Conservation (phyloP, 1,140 invertebrate genomes). For the Magallana ariakensis region DNA sequence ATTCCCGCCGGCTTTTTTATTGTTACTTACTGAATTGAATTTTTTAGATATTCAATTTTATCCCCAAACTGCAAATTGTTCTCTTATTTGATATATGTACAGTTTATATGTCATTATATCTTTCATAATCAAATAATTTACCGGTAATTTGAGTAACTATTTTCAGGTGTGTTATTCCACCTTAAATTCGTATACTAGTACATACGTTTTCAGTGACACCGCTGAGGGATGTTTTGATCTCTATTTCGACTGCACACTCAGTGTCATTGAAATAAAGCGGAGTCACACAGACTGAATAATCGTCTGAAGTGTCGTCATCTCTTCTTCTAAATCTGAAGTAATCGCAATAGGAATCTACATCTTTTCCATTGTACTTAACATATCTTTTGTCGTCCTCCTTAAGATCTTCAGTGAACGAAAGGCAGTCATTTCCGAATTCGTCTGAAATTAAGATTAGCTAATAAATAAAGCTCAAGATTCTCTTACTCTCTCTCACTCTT, state of each 20-base stretch:
- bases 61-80: too few relatives aligned
- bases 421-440: neutral
- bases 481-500: too few relatives aligned
- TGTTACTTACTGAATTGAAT: too few relatives aligned
- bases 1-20: too few relatives aligned
- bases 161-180: too few relatives aligned
- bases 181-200: too few relatives aligned
- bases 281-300: neutral
- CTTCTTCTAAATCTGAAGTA: neutral
- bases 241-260: neutral
- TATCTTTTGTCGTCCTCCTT: neutral
- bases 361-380: neutral
- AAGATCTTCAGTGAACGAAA: neutral
- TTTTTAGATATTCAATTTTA: too few relatives aligned
- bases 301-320: neutral
- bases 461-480: too few relatives aligned
- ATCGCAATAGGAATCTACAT: neutral
- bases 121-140: too few relatives aligned
- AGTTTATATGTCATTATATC: too few relatives aligned
- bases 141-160: too few relatives aligned
- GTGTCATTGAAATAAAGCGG: neutral
- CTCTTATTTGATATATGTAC: too few relatives aligned
- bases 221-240: neutral
- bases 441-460: neutral
- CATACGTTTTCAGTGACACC: neutral